Evolutionary conservation across 2,797 vertebrate species (phyloP), one percentile per base, ranked within the genome.

Genomic region (Mallotus villosus): DNA sequence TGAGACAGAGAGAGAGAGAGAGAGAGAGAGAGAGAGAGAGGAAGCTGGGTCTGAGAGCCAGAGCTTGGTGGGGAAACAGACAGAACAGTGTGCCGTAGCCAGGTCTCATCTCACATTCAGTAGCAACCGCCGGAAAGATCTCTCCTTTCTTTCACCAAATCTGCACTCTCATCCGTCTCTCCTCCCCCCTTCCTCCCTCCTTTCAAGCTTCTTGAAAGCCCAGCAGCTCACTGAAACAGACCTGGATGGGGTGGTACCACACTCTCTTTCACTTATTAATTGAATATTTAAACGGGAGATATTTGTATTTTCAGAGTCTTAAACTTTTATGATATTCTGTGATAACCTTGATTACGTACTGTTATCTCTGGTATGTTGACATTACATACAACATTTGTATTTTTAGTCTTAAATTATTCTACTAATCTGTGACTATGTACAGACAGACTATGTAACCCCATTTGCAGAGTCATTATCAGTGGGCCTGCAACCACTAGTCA

Each of bases 81-180:
- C 84, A 87, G 75, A 82, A 81, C 82, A 84, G 88, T 91, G 90
- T 71, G 83, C 72, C 19, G 70, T 81, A 81, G 90, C 90, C 91
- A 90, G 89, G 86, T 75, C 80, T 64, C 66, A 53, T 53, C 51
- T 17, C 51, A 87, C 83, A 83, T 79, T 82, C 82, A 82, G 81
- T 80, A 83, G 82, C 81, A 83, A 41, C 82, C 71, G 75, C 80
- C 73, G 80, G 24, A 71, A 72, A 84, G 82, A 78, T 74, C 80
- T 75, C 74, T 78, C 59, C 73, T 78, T 66, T 61, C 24, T 83
- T 71, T 74, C 72, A 22, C 80, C 84, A 53, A 70, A 90, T 85
- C 82, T 90, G 86, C 90, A 88, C 82, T 84, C 87, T 89, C 87
- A 89, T 89, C 85, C 78, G 74, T 59, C 53, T 78, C 60, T 74